A percentile compares a stretch with the other conserved stretches of the same genome.
Evolutionary conservation across 1,140 invertebrate species (phyloP).

Genomic region (Platorchestia sp.): DNA sequence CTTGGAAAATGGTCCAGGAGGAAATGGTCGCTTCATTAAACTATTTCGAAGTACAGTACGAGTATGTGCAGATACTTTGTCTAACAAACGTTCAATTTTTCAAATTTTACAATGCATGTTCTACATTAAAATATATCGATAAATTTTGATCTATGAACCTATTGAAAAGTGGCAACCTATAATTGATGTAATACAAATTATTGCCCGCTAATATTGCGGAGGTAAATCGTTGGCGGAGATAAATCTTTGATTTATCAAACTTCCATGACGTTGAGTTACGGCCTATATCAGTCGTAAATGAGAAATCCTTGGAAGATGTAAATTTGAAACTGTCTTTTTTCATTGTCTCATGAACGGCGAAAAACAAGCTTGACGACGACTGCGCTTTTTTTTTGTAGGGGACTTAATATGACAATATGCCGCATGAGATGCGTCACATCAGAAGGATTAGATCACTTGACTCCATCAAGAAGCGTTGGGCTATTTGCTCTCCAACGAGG

Average conservation of each 20-base stretch:
- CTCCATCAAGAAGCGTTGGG: background rate
- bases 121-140: background rate
- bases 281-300: background rate
- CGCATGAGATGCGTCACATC: background rate
- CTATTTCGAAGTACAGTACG: no score
- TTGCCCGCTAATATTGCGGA: no score
- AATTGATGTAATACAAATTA: background rate
- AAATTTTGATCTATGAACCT: background rate
- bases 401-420: background rate
- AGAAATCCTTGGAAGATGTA: background rate
- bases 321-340: background rate
- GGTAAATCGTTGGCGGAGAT: no score
- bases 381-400: background rate
- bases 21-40: no score
- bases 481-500: background rate
- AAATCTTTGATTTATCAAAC: background rate
- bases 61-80: no score
- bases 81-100: background rate
- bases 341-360: background rate
- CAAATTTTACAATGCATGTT: background rate
- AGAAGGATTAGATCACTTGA: background rate
- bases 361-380: background rate
- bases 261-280: background rate
- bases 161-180: background rate
- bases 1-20: no score